Evolutionary conservation across 2,113 vertebrate genomes (phyloP).

Genomic region (Gallinago undulata): DNA sequence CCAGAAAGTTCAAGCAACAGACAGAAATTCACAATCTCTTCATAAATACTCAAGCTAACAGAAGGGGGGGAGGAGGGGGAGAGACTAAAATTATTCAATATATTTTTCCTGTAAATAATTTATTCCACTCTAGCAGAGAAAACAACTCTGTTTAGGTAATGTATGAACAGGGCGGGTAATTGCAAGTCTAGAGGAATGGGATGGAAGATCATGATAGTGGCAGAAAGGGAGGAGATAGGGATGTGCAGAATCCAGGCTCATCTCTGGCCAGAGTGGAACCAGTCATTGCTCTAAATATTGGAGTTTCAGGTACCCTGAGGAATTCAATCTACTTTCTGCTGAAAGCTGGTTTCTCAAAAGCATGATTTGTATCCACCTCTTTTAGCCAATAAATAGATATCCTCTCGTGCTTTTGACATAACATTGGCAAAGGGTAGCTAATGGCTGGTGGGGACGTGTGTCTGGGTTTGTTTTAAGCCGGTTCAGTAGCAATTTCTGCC

Average conservation of each 20-base stretch:
- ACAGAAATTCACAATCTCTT: not conserved
- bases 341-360: not conserved
- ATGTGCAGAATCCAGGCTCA: accelerated
- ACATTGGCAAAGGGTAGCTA: not conserved
- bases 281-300: not conserved
- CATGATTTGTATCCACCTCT: not conserved
- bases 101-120: not conserved
- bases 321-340: not conserved
- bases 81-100: not conserved
- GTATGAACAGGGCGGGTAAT: not conserved
- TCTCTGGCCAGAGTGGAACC: not conserved
- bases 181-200: not conserved
- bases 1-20: not conserved
- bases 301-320: not conserved
- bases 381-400: not conserved
- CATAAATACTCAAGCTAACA: not conserved
- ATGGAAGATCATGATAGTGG: not conserved
- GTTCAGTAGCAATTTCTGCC: not conserved
- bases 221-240: not conserved
- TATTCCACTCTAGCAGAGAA: not conserved
- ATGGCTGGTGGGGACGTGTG: accelerated
- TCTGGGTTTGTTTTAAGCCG: not conserved
- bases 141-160: not conserved
- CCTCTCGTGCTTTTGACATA: not conserved
- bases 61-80: not conserved